A percentile compares a stretch with the other conserved stretches of the same genome.
Conservation (phyloP, 2,113 vertebrate species). For the Silurus meridionalis region DNA sequence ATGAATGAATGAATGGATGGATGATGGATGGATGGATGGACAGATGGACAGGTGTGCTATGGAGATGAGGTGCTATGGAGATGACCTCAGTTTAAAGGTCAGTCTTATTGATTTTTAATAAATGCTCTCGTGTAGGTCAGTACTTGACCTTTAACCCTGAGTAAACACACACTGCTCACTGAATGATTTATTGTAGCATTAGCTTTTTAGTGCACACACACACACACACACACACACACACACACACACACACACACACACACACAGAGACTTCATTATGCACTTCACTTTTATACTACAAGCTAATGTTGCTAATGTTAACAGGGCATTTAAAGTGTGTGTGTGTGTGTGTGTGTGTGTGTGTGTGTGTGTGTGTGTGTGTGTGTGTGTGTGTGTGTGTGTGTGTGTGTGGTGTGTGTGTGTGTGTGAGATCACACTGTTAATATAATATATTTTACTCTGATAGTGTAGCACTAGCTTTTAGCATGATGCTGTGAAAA, state of each 20-base stretch:
- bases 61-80: neutral
- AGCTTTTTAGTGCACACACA: neutral
- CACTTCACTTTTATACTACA: too few relatives aligned
- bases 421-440: neutral
- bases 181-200: conserved; percentile 18
- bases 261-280: too few relatives aligned
- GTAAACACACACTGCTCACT: neutral
- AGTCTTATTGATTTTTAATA: conserved; percentile 55
- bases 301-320: too few relatives aligned
- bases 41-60: neutral
- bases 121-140: conserved; percentile 48
- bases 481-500: neutral
- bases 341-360: neutral
- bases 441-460: neutral
- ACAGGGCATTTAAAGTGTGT: too few relatives aligned
- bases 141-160: conserved; percentile 22
- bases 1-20: neutral
- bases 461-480: neutral
- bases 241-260: neutral
- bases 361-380: neutral
- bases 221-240: neutral
- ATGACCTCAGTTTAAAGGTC: conserved; percentile 50
- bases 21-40: neutral
- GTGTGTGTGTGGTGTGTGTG: neutral
- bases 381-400: conserved; percentile 3